phyloP scores from a whole-genome alignment of 1,140 invertebrate species.

The Scaptomyza montana region DNA sequence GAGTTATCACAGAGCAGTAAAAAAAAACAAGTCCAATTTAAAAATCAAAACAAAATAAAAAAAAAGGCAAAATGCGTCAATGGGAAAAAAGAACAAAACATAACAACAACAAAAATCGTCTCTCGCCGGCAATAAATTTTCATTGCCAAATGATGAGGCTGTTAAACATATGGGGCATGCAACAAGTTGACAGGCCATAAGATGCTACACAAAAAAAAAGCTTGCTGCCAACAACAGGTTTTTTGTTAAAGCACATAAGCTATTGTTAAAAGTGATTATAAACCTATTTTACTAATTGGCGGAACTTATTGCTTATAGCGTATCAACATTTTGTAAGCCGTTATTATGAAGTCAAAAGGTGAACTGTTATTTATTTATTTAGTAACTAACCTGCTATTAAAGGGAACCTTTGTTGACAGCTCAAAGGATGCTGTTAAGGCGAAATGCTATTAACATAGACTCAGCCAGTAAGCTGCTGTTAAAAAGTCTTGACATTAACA shows the following conservation, averaged over 20 bases:
- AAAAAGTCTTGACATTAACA: not conserved
- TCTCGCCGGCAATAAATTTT: constrained; percentile 21
- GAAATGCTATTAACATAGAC: not conserved
- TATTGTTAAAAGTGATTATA: not conserved
- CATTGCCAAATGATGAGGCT: constrained; percentile 28
- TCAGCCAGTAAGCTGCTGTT: not conserved
- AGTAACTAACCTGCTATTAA: no score
- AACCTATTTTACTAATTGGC: not conserved
- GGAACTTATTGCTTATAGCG: no score
- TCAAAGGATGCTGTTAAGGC: not conserved
- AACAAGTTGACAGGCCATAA: constrained; percentile 19
- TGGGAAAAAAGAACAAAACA: not conserved
- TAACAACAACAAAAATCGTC: not conserved
- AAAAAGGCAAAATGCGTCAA: constrained; percentile 67
- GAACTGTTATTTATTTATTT: not conserved
- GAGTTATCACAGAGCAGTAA: constrained; percentile 57
- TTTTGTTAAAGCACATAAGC: not conserved
- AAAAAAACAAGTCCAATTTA: constrained; percentile 42
- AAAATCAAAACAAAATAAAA: constrained; percentile 65
- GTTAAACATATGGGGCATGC: constrained; percentile 3
- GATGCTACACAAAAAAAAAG: not conserved
- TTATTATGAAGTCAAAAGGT: not conserved
- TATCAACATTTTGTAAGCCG: no score
- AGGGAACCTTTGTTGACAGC: no score
- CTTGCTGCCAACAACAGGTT: not conserved